These are phyloP conservation scores for Acleris laterana DNA, from an alignment of 2,888 invertebrate species.

Conservation along the genomic window DNA sequence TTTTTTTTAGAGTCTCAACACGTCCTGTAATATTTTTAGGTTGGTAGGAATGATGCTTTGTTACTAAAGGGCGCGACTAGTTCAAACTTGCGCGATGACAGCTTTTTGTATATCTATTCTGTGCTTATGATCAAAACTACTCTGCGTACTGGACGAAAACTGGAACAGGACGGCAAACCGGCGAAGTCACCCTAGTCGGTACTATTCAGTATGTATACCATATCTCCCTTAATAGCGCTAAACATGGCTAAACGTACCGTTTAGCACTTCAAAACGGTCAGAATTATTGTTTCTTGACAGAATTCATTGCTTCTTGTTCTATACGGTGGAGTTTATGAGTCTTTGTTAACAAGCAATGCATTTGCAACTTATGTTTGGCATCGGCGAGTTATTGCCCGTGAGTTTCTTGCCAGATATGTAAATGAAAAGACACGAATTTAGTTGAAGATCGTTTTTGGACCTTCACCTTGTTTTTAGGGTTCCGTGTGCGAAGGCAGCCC, in stretches of 20 bases:
- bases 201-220: background rate
- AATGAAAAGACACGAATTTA: conserved; percentile 18
- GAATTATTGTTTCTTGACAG: background rate
- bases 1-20: too few species aligned
- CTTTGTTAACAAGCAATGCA: conserved; percentile 4
- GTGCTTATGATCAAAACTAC: too few species aligned
- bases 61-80: too few species aligned
- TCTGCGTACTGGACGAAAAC: too few species aligned
- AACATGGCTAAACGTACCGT: background rate
- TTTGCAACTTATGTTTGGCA: background rate
- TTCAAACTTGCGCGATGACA: too few species aligned
- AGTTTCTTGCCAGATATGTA: conserved; percentile 13
- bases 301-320: conserved; percentile 11
- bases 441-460: conserved; percentile 3
- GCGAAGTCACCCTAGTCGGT: too few species aligned
- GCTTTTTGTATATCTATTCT: too few species aligned
- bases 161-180: too few species aligned
- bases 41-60: too few species aligned
- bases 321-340: background rate
- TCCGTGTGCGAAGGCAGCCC: too few species aligned
- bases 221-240: background rate
- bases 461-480: background rate
- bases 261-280: background rate
- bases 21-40: too few species aligned
- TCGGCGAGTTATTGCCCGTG: conserved; percentile 9